These are phyloP conservation scores for Mylabris phalerata DNA, from an alignment of 1,140 invertebrate genomes.

Conservation along the genomic window DNA sequence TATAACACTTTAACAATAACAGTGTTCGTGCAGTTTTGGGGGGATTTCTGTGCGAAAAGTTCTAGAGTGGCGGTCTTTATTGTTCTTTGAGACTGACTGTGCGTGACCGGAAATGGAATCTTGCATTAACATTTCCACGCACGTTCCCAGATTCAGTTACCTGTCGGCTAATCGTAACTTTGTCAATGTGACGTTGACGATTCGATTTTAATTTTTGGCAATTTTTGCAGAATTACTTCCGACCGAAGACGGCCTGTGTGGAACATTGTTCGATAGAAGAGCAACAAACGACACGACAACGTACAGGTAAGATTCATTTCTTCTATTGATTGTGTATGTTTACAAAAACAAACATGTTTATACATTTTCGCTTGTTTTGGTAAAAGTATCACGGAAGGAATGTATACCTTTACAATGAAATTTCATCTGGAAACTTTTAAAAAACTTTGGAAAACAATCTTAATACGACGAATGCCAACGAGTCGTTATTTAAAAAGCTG, in stretches of 20 bases:
- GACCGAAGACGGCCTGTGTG: slow-evolving; percentile 13
- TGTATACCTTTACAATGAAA: slow-evolving; percentile 30
- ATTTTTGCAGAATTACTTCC: slow-evolving; percentile 29
- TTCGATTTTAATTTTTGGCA: not conserved
- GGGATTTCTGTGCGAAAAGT: not conserved
- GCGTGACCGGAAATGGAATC: slow-evolving; percentile 9
- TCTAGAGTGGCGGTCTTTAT: not conserved
- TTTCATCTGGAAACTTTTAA: slow-evolving; percentile 30
- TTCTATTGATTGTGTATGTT: slow-evolving; percentile 16
- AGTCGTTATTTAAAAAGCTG: slow-evolving; percentile 29
- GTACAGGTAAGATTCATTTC: slow-evolving; percentile 23
- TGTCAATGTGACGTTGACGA: not conserved
- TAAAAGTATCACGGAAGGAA: slow-evolving; percentile 28
- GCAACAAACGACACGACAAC: slow-evolving; percentile 18
- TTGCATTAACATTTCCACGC: not conserved
- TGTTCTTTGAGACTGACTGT: slow-evolving; percentile 9
- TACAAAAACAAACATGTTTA: not conserved
- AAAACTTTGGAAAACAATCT: slow-evolving; percentile 32
- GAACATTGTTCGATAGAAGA: slow-evolving; percentile 18
- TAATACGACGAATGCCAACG: slow-evolving; percentile 28
- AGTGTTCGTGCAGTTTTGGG: not conserved
- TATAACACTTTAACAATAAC: not conserved
- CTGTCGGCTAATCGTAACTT: not conserved
- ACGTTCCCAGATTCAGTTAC: slow-evolving; percentile 2
- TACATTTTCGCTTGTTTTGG: slow-evolving; percentile 10